phyloP scores from a whole-genome alignment of 2,888 invertebrate genomes.

The Chloroclysta siterata region DNA sequence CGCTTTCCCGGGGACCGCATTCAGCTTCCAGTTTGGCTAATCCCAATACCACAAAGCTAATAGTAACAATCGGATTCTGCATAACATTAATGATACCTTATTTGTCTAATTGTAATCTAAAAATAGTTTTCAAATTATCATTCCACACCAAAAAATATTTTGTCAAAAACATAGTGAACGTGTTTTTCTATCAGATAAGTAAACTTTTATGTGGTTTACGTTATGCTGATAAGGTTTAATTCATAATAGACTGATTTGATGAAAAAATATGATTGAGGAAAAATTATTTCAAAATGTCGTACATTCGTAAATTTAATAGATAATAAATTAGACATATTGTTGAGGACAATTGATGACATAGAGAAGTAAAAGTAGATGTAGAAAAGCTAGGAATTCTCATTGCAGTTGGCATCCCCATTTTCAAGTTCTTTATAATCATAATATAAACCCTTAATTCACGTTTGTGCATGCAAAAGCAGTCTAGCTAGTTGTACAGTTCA shows the following conservation, averaged over 20 bases:
- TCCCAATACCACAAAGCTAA: conserved; percentile 25
- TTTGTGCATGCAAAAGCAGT: no score
- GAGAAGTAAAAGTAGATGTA: not conserved
- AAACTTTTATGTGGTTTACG: not conserved
- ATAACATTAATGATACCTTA: conserved; percentile 14
- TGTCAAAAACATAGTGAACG: conserved; percentile 15
- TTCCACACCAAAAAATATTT: conserved; percentile 33
- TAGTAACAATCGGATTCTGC: conserved; percentile 26
- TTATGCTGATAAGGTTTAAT: conserved; percentile 32
- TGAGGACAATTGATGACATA: not conserved
- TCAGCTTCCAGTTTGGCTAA: conserved; percentile 90
- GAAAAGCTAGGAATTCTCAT: not conserved
- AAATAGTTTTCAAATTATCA: conserved; percentile 36
- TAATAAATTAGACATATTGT: no score
- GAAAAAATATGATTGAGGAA: no score
- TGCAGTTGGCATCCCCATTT: no score
- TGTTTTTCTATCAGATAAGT: conserved; percentile 25
- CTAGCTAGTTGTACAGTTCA: no score
- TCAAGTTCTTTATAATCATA: not conserved
- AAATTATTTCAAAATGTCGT: conserved; percentile 18
- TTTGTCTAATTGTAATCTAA: conserved; percentile 17
- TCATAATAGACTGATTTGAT: conserved; percentile 69
- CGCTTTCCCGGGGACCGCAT: conserved; percentile 86
- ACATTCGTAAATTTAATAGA: not conserved
- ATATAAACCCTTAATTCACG: no score